Conservation (phyloP, 2,113 vertebrate genomes). For the Sitta europaea region DNA sequence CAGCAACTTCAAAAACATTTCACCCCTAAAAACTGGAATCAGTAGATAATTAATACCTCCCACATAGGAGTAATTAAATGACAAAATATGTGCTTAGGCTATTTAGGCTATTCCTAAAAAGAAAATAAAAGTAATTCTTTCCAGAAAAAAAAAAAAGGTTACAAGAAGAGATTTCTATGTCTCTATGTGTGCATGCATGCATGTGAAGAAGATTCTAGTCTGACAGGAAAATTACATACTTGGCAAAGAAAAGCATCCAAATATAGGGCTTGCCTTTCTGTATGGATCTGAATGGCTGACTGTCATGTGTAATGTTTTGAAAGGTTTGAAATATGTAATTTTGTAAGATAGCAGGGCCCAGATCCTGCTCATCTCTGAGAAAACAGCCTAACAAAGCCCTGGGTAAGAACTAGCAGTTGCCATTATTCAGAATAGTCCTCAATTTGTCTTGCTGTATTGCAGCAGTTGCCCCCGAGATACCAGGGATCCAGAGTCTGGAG, state of each 20-base stretch:
- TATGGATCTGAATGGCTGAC: background rate
- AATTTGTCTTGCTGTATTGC: background rate
- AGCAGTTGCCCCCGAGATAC: fast-evolving
- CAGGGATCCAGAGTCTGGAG: background rate
- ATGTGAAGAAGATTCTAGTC: background rate
- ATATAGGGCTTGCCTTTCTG: background rate
- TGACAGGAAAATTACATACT: slow-evolving; percentile 6
- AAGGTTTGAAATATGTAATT: background rate
- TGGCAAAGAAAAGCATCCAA: background rate
- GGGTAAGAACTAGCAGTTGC: background rate
- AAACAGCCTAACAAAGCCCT: background rate
- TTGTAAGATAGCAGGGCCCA: background rate
- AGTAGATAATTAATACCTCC: background rate
- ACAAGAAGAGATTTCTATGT: background rate
- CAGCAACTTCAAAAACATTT: background rate
- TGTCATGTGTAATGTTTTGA: background rate
- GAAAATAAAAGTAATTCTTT: background rate
- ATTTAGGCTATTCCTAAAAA: background rate
- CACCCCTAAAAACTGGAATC: background rate
- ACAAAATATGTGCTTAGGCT: background rate
- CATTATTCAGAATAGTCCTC: background rate
- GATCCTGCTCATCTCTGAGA: background rate
- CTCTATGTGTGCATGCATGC: background rate
- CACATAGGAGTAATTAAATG: background rate
- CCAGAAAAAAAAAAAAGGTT: background rate